Evolutionary conservation across 1,140 invertebrate genomes (phyloP), one percentile per base, ranked within the genome.

Genomic region (Hesperophylax magnus): DNA sequence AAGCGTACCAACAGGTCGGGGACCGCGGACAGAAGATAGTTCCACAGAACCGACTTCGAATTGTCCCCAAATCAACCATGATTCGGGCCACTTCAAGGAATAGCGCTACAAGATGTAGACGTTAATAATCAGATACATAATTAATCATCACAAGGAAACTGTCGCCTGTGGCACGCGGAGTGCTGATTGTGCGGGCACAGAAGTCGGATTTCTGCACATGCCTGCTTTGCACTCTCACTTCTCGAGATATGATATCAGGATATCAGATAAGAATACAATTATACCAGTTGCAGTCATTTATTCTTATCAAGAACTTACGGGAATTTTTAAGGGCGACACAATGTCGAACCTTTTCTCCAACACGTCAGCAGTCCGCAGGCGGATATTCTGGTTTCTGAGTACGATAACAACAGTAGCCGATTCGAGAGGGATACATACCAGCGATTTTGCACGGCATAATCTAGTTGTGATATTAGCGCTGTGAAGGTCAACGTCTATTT

Each of bases 401-500:
- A 31, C 3, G 65, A 52, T 69, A n/a, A 52, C 65, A n/a, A n/a
- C n/a, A n/a, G n/a, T n/a, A 47, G 39, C 39, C 34, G 65, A 47
- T 65, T 65, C 61, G 61, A 65, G 61, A 65, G 39, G 39, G 39
- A 65, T 65, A 63, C 8, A 63, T 63, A 27, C 60, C 60, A 27
- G 22, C 60, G 14, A 27, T 63, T 63, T 31, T 9, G 24, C 61
- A 24, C 61, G 24, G 61, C 20, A 31, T 65, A 65, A 65, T 69
- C 65, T 69, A 69, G 34, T 69, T 69, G 65, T 47, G 65, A 69
- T 69, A 39, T 15, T 69, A 34, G 31, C 65, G 65, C 17, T 22
- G 17, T 47, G 65, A 69, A 69, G 65, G 65, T 69, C 65, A 69
- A 34, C 65, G 34, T 22, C 34, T 34, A 22, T 69, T 69, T 69